Conservation (phyloP, 2,797 vertebrate species). For the Etheostoma nigrum region DNA sequence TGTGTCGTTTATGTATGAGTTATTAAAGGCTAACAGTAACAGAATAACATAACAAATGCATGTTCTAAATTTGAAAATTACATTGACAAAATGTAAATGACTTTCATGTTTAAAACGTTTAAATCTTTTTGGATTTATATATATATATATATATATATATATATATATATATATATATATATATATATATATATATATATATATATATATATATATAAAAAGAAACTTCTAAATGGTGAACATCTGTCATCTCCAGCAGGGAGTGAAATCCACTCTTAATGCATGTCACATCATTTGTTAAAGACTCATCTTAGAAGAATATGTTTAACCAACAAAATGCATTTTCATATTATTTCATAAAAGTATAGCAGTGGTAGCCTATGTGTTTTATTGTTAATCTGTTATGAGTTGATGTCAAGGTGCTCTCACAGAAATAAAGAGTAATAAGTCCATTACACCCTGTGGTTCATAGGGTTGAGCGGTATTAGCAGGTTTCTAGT, state of each 20-base stretch:
- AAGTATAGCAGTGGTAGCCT: not conserved
- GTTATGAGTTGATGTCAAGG: constrained; percentile 13
- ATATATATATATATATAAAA: too few species aligned
- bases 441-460: not conserved
- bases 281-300: not conserved
- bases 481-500: constrained; percentile 22
- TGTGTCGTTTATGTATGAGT: too few species aligned
- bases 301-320: not conserved
- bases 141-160: too few species aligned
- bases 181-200: too few species aligned
- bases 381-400: constrained; percentile 7
- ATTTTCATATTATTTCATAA: not conserved
- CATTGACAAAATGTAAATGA: not conserved
- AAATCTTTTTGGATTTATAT: too few species aligned
- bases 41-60: constrained; percentile 1
- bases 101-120: not conserved
- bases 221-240: not conserved
- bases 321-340: not conserved
- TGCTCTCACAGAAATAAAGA: constrained; percentile 17
- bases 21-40: not conserved
- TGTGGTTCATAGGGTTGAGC: constrained; percentile 10
- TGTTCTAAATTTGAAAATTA: not conserved
- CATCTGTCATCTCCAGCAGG: not conserved
- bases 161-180: too few species aligned
- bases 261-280: constrained; percentile 6